Conservation (phyloP, 2,888 invertebrate genomes). For the Fragum fragum region DNA sequence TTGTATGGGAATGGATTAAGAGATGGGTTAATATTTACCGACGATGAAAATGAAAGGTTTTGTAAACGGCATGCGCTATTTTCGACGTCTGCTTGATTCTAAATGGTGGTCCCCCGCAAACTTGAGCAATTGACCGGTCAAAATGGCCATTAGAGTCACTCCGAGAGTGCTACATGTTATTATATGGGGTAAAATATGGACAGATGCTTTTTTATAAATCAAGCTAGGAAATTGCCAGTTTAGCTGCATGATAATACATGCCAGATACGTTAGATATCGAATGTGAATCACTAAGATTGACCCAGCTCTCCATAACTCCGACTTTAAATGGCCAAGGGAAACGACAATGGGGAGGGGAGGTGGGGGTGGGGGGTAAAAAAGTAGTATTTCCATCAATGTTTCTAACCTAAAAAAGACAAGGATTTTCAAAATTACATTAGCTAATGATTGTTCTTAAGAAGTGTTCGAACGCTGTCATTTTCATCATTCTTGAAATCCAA, state of each 20-base stretch:
- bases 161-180: conserved; percentile 4
- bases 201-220: conserved; percentile 21
- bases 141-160: conserved; percentile 8
- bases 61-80: neutral
- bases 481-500: too few species aligned
- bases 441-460: too few species aligned
- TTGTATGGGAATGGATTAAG: too few species aligned
- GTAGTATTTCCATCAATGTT: too few species aligned
- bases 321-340: too few species aligned
- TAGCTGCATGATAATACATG: neutral
- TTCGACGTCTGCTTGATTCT: neutral
- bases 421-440: too few species aligned
- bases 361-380: too few species aligned
- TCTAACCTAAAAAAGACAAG: too few species aligned
- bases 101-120: neutral
- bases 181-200: conserved; percentile 4
- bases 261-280: neutral
- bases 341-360: too few species aligned
- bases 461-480: too few species aligned
- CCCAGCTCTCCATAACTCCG: too few species aligned
- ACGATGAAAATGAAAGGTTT: neutral
- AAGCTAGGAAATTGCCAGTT: conserved; percentile 8
- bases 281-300: too few species aligned
- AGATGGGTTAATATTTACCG: neutral
- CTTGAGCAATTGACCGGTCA: conserved; percentile 16